Conservation (phyloP, 2,888 invertebrate species). For the Entomobrya multifasciata region DNA sequence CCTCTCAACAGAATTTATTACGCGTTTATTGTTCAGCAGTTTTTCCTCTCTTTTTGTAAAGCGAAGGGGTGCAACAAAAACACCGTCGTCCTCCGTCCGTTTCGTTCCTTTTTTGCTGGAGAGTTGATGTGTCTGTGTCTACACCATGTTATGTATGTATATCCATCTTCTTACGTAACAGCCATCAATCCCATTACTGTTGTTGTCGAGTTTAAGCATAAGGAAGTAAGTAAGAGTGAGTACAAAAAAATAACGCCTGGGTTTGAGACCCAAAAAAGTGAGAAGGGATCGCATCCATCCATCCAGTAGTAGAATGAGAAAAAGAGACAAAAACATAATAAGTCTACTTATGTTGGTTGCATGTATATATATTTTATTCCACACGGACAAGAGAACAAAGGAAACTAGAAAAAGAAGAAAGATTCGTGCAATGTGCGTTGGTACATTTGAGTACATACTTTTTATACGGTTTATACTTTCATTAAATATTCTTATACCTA, state of each 20-base stretch:
- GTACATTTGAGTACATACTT: no score
- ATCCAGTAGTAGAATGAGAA: conserved; percentile 32
- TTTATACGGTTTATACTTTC: no score
- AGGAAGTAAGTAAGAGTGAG: neutral
- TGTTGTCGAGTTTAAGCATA: no score
- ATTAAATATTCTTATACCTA: no score
- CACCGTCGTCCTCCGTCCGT: conserved; percentile 34
- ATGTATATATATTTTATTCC: neutral
- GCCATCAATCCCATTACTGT: conserved; percentile 51
- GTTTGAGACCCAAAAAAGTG: conserved; percentile 64
- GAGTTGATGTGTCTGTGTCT: no score
- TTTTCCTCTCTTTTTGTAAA: conserved; percentile 13
- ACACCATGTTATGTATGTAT: no score
- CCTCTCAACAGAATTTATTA: conserved; percentile 17
- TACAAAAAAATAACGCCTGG: conserved; percentile 62
- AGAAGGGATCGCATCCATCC: conserved; percentile 44
- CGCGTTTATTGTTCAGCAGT: conserved; percentile 43
- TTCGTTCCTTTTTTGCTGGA: no score
- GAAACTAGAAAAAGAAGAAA: conserved; percentile 10
- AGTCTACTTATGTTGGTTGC: neutral
- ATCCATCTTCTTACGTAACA: conserved; percentile 35
- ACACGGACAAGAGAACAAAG: conserved; percentile 22
- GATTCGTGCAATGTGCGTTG: neutral
- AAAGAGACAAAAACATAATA: conserved; percentile 32
- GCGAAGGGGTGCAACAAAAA: conserved; percentile 60